Evolutionary conservation across 2,888 invertebrate species (phyloP).

Genomic region (Flabesymbios commensalis): DNA sequence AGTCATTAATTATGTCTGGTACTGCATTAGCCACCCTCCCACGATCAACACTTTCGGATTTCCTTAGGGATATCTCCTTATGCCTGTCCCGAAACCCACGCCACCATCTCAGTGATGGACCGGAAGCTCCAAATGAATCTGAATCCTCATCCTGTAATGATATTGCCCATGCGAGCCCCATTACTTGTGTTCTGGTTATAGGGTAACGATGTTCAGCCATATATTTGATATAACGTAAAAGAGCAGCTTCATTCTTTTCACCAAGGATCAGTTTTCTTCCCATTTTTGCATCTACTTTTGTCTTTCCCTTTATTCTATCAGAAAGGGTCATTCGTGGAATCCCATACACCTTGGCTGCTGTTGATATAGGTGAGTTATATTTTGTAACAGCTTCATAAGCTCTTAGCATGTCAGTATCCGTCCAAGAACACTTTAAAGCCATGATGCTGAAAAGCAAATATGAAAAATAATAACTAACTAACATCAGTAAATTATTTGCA

Average conservation of each 20-base stretch:
- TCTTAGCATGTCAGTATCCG: neutral
- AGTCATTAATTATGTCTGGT: neutral
- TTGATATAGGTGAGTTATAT: neutral
- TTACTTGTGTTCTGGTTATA: neutral
- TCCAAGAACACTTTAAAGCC: too few relatives aligned
- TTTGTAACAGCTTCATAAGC: neutral
- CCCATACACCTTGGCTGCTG: neutral
- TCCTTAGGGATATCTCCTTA: neutral
- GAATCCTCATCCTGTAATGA: neutral
- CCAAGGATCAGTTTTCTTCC: neutral
- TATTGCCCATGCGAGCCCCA: slow-evolving; percentile 1
- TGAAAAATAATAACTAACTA: too few relatives aligned
- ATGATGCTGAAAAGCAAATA: too few relatives aligned
- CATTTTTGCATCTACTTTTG: neutral
- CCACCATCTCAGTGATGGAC: slow-evolving; percentile 1
- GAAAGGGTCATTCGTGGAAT: neutral
- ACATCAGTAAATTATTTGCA: too few relatives aligned
- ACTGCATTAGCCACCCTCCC: neutral
- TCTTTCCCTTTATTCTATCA: neutral
- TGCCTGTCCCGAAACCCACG: neutral
- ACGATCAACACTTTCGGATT: neutral
- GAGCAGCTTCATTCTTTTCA: neutral
- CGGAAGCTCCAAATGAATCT: neutral
- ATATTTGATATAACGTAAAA: neutral
- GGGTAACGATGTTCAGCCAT: neutral